phyloP scores from a whole-genome alignment of 2,113 vertebrate species.

The Manacus vitellinus region DNA sequence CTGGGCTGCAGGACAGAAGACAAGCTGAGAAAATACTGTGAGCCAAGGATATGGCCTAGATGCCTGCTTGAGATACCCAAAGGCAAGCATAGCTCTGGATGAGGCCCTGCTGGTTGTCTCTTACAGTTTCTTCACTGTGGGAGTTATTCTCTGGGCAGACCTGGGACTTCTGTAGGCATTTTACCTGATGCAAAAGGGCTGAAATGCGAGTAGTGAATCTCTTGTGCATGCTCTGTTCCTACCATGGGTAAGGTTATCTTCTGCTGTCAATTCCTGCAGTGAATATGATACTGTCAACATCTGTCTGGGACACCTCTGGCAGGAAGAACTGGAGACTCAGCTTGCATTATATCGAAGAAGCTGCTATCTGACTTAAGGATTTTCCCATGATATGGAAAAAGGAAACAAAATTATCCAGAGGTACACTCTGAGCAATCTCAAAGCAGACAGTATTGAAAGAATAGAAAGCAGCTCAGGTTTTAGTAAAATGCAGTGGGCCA shows the following conservation, averaged over 20 bases:
- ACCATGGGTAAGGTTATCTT: neutral
- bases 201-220: neutral
- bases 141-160: neutral
- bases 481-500: neutral
- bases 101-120: neutral
- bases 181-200: neutral
- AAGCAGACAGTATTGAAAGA: neutral
- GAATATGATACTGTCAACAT: neutral
- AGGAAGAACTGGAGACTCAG: neutral
- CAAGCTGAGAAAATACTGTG: neutral
- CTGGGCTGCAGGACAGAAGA: neutral
- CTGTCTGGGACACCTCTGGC: neutral
- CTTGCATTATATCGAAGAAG: neutral
- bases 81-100: neutral
- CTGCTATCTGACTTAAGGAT: neutral
- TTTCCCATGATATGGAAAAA: neutral
- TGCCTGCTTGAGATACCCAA: neutral
- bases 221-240: neutral
- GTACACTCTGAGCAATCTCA: neutral
- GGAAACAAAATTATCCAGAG: neutral
- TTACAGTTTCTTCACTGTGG: neutral
- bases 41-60: neutral
- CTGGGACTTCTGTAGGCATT: neutral
- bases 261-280: neutral
- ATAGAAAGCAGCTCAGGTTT: neutral